phyloP scores from a whole-genome alignment of 2,797 vertebrate genomes.

The Chaetophractus vellerosus region DNA sequence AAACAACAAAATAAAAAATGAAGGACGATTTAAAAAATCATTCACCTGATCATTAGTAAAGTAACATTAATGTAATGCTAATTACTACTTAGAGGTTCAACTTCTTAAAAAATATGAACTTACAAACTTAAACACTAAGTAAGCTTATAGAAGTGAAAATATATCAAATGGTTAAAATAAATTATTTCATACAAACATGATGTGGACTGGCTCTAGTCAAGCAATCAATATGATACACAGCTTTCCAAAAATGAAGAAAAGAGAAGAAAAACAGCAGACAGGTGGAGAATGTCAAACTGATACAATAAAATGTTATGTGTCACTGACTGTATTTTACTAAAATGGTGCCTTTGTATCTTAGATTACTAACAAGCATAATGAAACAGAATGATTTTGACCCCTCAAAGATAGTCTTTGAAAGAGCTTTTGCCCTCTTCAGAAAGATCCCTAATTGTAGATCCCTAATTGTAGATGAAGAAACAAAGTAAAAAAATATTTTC shows the following conservation, averaged over 20 bases:
- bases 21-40: conserved; percentile 14
- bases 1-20: conserved; percentile 13
- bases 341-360: background rate
- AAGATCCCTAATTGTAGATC: background rate
- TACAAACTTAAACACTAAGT: conserved; percentile 43
- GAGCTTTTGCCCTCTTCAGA: background rate
- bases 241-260: conserved; percentile 54
- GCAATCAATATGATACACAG: background rate
- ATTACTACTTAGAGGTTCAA: background rate
- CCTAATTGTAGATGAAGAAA: background rate
- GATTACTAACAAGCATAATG: conserved; percentile 37
- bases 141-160: conserved; percentile 9
- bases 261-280: background rate
- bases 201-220: background rate
- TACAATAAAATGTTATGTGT: conserved; percentile 50
- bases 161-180: background rate
- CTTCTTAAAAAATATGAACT: background rate
- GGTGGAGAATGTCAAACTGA: background rate
- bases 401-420: background rate
- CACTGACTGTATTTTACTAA: conserved; percentile 31
- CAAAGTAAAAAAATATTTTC: background rate
- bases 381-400: conserved; percentile 14
- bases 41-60: conserved; percentile 54
- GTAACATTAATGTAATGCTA: conserved; percentile 44
- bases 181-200: background rate